phyloP scores from a whole-genome alignment of 2,797 vertebrate genomes.

The Sebastes minor region DNA sequence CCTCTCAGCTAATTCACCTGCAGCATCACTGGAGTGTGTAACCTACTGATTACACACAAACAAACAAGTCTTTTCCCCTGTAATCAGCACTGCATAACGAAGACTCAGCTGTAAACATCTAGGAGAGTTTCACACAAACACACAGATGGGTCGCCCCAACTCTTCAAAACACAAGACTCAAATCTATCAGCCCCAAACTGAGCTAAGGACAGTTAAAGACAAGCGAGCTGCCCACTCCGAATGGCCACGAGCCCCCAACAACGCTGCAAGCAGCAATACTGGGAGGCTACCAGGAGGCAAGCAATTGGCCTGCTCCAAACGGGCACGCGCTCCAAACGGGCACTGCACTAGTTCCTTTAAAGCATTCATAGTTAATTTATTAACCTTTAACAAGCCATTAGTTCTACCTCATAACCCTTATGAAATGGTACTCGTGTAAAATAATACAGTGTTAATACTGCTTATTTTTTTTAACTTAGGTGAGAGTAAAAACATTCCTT shows the following conservation, averaged over 20 bases:
- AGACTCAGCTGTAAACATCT: not conserved
- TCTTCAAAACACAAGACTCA: not conserved
- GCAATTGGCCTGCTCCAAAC: too few relatives aligned
- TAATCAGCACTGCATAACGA: constrained; percentile 15
- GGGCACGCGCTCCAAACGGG: too few relatives aligned
- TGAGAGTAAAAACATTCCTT: not conserved
- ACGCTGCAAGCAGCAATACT: too few relatives aligned
- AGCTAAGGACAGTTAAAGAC: not conserved
- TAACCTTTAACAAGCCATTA: not conserved
- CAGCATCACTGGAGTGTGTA: not conserved
- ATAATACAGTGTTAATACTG: not conserved
- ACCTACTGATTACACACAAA: not conserved
- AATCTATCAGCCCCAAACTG: not conserved
- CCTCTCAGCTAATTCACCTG: constrained; percentile 18
- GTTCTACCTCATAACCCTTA: not conserved
- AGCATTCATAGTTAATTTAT: not conserved
- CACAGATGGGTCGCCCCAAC: not conserved
- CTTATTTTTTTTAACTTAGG: not conserved
- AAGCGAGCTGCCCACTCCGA: too few relatives aligned
- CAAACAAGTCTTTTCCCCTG: not conserved
- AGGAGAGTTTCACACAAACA: not conserved
- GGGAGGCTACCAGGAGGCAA: too few relatives aligned
- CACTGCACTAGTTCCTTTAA: too few relatives aligned
- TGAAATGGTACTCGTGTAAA: not conserved
- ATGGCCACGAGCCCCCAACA: too few relatives aligned